Evolutionary conservation across 92 coral and sea anemone species (phyloP), one percentile per base, ranked within the genome.

Genomic region (Metridium senile): DNA sequence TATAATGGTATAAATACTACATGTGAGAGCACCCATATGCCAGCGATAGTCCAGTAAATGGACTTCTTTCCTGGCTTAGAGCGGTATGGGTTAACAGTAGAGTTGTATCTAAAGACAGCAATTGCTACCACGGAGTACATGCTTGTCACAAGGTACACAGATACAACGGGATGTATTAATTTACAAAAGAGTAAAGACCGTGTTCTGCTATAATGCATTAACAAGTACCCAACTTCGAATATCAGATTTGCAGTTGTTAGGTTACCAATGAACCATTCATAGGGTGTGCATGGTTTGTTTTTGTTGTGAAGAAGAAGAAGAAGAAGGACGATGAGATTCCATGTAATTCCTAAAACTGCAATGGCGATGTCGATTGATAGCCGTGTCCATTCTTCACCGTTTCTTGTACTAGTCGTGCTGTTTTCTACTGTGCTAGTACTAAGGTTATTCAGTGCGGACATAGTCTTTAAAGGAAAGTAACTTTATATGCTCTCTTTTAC

Each of bases 61-160:
- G 69, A 27, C 22, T 19, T 63, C 16, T 29, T 63, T 11, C 69
- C 69, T 63, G 69, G 69, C 69, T 20, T 28, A n/a, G n/a, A n/a
- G n/a, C n/a, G n/a, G n/a, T n/a, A n/a, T n/a, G n/a, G n/a, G n/a
- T 63, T 28, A 3, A 31, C 20, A 0, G 21, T 31, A 11, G 69
- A 13, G 11, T 30, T 63, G 4, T 30, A 27, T 13, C 69, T 28
- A 29, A 28, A 63, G 69, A 63, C 28, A 11, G 69, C 69, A 63
- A 63, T 63, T 6, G 45, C 69, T 4, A 28, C 31, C 21, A 63
- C 22, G 6, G 69, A 27, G 45, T 63, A 63, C 69, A 28, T 63
- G 23, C 69, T 63, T 23, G 23, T 30, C 1, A 28, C 43, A 13
- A 30, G 31, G 6, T 2, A 26, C 1, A 63, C 16, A 1, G 69